Base-by-base conservation (phyloP, 2,888 invertebrate species). In the Strigamia transsilvanica region DNA sequence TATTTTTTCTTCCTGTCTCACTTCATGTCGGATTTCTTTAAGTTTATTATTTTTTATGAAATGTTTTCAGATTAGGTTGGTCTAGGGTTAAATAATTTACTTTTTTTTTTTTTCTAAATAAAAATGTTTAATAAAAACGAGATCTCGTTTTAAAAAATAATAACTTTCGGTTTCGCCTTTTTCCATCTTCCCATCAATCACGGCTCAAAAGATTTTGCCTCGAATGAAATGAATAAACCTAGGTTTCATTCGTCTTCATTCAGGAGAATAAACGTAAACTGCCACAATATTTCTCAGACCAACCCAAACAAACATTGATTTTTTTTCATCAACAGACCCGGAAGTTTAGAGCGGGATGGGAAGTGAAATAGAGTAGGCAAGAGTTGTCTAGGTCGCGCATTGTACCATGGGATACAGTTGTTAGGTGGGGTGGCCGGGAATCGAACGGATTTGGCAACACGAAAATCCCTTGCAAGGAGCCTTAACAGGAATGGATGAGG, bases 271-370 rank as follows among this genome's bases (percentile, higher is more conserved):
- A 56, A 56, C 56, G 56, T 1, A 56, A 56, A 56, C 56, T 15
- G n/a, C 18, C 56, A 56, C 56, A 56, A 56, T 56, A 56, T 56
- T 56, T 56, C 18, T 9, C 18, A 9, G 15, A 56, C n/a, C 56
- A 56, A 56, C 56, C 56, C n/a, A 56, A 56, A 56, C 56, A 56
- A 56, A 56, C 56, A 56, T 56, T 56, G 56, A 56, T 56, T 56
- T 56, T 56, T n/a, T 18, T 15, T 56, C 56, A n/a, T n/a, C 56
- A 27, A 27, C 51, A n/a, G 15, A 56, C n/a, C 18, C 6, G n/a
- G 56, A 46, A 15, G 18, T 56, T 18, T 5, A 9, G 9, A 21
- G 6, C 56, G n/a, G 18, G 56, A 56, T 18, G 56, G 18, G 56
- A 56, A 21, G 18, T 7, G 18, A 18, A 56, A 56, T n/a, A 56